These are phyloP conservation scores for Podarcis siculus DNA, from an alignment of 2,797 vertebrate species.

Conservation along the genomic window DNA sequence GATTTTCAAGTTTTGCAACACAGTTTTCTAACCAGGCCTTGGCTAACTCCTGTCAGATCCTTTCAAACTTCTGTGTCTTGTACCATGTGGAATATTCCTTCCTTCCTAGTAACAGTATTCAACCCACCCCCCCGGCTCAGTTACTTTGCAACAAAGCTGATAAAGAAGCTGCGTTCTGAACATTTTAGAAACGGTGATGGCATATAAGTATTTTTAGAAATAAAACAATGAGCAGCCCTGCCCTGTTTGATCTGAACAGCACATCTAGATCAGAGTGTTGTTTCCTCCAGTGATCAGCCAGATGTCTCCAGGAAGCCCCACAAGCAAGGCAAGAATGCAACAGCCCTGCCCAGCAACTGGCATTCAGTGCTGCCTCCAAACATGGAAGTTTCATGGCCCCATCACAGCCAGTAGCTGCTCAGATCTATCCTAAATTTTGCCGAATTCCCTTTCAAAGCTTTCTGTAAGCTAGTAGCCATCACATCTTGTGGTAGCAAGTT, in stretches of 20 bases:
- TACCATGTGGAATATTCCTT: background rate
- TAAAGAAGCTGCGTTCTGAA: background rate
- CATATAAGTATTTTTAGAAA: too few relatives aligned
- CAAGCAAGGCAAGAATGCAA: background rate
- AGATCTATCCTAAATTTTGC: background rate
- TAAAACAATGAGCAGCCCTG: background rate
- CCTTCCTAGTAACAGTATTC: too few relatives aligned
- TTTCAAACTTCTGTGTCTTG: background rate
- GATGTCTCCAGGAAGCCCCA: background rate
- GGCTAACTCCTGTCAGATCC: background rate
- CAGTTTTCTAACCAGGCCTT: background rate
- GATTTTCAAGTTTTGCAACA: background rate
- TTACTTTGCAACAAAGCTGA: background rate
- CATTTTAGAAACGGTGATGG: too few relatives aligned
- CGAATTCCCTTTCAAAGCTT: background rate
- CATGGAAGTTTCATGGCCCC: background rate
- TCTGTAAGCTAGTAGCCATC: background rate
- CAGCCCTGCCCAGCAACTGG: background rate
- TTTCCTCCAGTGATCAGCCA: background rate
- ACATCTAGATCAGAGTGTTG: background rate
- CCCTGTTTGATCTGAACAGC: too few relatives aligned
- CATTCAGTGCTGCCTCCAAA: too few relatives aligned
- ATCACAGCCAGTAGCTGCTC: too few relatives aligned
- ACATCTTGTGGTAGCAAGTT: background rate
- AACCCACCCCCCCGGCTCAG: too few relatives aligned